Conservation (phyloP, 2,113 vertebrate genomes). For the Rafetus swinhoei region DNA sequence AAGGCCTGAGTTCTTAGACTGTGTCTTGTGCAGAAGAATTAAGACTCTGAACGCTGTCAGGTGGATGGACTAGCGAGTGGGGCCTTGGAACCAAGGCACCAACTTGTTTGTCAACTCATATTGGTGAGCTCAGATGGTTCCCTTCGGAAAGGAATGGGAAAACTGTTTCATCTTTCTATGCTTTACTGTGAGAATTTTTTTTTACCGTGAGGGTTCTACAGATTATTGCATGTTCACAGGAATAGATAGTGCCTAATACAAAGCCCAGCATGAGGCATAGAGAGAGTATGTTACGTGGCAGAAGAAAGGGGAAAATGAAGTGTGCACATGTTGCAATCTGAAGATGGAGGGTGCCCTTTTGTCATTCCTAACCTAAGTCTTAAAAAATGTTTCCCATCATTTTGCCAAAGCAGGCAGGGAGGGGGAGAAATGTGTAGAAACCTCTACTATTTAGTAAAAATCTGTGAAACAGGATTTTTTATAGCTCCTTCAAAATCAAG, state of each 20-base stretch:
- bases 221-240: too few species aligned
- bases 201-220: too few species aligned
- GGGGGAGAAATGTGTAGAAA: too few species aligned
- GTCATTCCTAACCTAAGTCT: too few species aligned
- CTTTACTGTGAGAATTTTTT: background rate
- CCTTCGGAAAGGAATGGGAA: background rate
- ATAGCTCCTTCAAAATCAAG: background rate
- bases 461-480: background rate
- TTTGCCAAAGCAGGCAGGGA: too few species aligned
- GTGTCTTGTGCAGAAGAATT: background rate
- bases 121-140: background rate
- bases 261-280: background rate
- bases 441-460: too few species aligned
- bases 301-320: background rate
- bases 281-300: background rate
- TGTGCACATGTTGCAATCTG: background rate
- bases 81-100: too few species aligned
- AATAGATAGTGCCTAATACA: background rate
- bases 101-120: background rate
- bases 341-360: too few species aligned
- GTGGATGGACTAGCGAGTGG: background rate
- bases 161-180: background rate
- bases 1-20: background rate
- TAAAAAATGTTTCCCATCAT: too few species aligned
- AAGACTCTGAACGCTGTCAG: background rate